Evolutionary conservation across 2,797 vertebrate species (phyloP).

Genomic region (Pangasius djambal): DNA sequence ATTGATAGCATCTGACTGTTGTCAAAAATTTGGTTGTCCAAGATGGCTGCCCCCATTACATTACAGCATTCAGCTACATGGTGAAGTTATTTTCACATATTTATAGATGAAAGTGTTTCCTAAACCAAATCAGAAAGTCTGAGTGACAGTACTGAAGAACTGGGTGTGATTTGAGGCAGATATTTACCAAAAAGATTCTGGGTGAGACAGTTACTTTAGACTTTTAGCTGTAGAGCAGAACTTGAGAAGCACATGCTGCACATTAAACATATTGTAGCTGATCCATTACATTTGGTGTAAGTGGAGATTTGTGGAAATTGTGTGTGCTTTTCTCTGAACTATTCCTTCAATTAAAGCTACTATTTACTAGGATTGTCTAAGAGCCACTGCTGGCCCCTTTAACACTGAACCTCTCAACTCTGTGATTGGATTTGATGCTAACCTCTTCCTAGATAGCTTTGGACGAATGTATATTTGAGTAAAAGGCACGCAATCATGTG

Average conservation of each 20-base stretch:
- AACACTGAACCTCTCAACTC: background rate
- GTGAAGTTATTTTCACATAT: background rate
- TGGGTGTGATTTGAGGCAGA: background rate
- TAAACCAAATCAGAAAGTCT: background rate
- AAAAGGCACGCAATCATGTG: background rate
- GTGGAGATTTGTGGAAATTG: background rate
- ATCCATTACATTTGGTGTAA: background rate
- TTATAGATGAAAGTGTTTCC: background rate
- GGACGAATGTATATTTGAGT: background rate
- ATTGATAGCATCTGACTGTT: background rate
- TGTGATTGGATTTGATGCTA: background rate
- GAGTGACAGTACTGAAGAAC: background rate
- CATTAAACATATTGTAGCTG: background rate
- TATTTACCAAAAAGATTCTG: background rate
- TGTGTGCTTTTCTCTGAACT: background rate
- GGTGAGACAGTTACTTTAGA: background rate
- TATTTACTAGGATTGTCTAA: background rate
- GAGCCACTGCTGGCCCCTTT: background rate
- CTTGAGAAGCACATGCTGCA: background rate
- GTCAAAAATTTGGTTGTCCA: background rate
- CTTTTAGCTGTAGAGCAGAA: background rate
- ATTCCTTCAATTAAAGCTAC: background rate
- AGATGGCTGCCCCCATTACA: background rate
- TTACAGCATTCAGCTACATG: background rate
- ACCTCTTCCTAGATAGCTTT: background rate